Percentiles rank a stretch among this genome's conserved stretches.
phyloP scores from a whole-genome alignment of 2,113 vertebrate species.

The Brachirus orientalis region DNA sequence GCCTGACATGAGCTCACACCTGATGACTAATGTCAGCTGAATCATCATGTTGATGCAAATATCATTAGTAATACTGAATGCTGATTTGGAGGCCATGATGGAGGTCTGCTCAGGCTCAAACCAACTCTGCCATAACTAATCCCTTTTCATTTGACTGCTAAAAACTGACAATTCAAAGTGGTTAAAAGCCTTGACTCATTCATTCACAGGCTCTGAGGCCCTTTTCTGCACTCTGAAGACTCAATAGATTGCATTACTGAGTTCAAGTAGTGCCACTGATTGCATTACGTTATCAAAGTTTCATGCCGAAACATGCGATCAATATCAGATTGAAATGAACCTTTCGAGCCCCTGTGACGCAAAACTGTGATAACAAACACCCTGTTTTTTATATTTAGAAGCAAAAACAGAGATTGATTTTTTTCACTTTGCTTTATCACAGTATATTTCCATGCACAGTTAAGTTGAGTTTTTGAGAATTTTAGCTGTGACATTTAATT shows the following conservation, averaged over 20 bases:
- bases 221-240: constrained; percentile 26
- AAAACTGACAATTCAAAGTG: constrained; percentile 10
- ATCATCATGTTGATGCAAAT: background rate
- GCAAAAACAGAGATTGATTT: constrained; percentile 2
- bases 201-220: constrained; percentile 17
- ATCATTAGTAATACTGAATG: constrained; percentile 6
- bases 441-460: too few species aligned
- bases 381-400: constrained; percentile 31
- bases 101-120: constrained; percentile 23
- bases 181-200: constrained; percentile 40
- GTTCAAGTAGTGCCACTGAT: constrained; percentile 48
- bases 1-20: background rate
- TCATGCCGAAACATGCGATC: constrained; percentile 34
- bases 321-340: constrained; percentile 43
- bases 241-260: constrained; percentile 41
- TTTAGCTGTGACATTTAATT: too few species aligned
- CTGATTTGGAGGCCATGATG: constrained; percentile 9
- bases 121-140: constrained; percentile 30
- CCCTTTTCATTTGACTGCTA: constrained; percentile 14
- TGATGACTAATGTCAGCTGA: constrained; percentile 16
- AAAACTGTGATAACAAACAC: constrained; percentile 16
- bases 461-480: too few species aligned
- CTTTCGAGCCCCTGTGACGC: background rate
- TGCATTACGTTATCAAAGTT: constrained; percentile 52
- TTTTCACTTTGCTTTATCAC: background rate